Evolutionary conservation across 2,888 invertebrate genomes (phyloP), one percentile per base, ranked within the genome.

Genomic region (Agrilus biguttatus): DNA sequence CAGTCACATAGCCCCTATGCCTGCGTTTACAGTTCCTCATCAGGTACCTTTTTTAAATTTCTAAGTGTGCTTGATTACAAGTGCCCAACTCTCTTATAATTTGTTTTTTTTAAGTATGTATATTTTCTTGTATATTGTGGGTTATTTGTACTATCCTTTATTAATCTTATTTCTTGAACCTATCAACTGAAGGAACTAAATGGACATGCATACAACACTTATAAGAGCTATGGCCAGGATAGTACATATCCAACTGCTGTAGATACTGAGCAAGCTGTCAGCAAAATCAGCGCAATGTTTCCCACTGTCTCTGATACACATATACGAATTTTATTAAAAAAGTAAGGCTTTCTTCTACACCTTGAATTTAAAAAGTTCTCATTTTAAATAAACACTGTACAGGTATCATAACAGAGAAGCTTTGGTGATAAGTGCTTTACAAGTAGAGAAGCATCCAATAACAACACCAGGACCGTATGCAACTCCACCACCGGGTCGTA

Each of bases 321-420:
- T 60, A 89, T 91, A 59, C 80, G 84, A 55, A 74, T 89, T 52
- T 71, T 91, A 51, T 66, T 91, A 42, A 88, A 88, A 66, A 90
- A 90, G 91, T 91, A 75, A 83, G 83, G 17, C 17, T 17, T 17
- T 4, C n/a, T n/a, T n/a, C n/a, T n/a, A n/a, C n/a, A n/a, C n/a
- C n/a, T 17, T 17, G 17, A 17, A 17, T 17, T 4, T 17, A 17
- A 17, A 17, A 23, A 23, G 23, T 23, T 23, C 17, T 17, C 4
- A 17, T 17, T 17, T 4, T 23, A 23, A 8, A 5, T 23, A 8
- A 8, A 23, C 5, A 2, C 23, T 57, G 68, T 70, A 57, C 67
- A 91, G 91, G 70, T 91, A 91, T 69, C 88, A 91, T 71, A 88
- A 88, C 65, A 80, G 91, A 52, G 88, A 90, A 67, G 89, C 90